These are phyloP conservation scores for Dolichopus griseipennis DNA, from an alignment of 2,888 invertebrate species.

Conservation along the genomic window DNA sequence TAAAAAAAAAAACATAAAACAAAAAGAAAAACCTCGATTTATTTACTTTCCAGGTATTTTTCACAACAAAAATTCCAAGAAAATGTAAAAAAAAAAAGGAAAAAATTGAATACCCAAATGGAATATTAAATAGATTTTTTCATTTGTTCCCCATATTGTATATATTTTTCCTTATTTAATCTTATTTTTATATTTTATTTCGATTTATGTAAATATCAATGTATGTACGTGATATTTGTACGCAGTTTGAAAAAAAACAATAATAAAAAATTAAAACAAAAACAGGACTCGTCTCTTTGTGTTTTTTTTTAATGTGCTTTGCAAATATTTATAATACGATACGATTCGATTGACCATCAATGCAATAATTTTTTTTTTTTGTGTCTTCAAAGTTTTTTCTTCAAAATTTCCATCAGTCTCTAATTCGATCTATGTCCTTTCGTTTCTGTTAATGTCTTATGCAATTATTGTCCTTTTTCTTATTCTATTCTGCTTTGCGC, in stretches of 20 bases:
- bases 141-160: neutral
- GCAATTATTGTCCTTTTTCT: no score
- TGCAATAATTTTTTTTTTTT: no score
- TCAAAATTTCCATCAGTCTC: no score
- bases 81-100: neutral
- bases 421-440: no score
- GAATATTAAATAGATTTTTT: conserved; percentile 6
- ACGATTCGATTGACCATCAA: no score
- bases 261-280: no score
- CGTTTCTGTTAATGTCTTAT: no score
- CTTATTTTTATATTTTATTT: neutral
- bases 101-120: conserved; percentile 5
- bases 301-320: no score
- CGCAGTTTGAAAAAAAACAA: neutral
- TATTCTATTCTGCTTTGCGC: no score
- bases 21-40: neutral
- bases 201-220: conserved; percentile 4
- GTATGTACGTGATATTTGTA: neutral
- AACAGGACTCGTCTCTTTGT: no score
- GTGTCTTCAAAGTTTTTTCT: no score
- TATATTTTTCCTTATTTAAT: neutral
- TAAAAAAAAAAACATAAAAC: neutral
- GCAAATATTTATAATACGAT: no score
- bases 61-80: neutral
- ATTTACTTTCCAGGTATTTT: conserved; percentile 3